Evolutionary conservation across 2,113 vertebrate species (phyloP).

Genomic region (Leuciscus idus): DNA sequence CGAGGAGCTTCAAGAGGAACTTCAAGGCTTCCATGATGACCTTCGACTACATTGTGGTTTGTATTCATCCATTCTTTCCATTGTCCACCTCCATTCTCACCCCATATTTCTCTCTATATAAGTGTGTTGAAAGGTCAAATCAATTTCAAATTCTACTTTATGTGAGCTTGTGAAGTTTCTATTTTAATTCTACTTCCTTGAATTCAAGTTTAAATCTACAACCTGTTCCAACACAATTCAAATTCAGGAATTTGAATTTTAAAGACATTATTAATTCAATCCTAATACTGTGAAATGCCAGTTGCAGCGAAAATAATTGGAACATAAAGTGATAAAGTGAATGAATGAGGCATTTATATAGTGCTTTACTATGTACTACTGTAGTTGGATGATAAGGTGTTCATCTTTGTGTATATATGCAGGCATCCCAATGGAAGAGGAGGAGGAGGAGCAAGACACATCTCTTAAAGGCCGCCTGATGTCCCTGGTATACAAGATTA

Average conservation of each 20-base stretch:
- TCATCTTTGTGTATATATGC: slow-evolving; percentile 11
- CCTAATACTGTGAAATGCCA: background rate
- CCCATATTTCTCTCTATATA: background rate
- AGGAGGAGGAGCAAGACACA: slow-evolving; percentile 86
- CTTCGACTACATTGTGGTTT: slow-evolving; percentile 92
- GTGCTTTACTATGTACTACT: too few relatives aligned
- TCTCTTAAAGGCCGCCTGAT: slow-evolving; percentile 89
- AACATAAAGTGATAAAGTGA: background rate
- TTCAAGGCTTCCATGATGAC: slow-evolving; percentile 91
- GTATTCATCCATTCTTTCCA: background rate
- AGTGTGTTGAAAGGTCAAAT: background rate
- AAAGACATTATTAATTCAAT: background rate
- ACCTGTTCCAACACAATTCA: background rate
- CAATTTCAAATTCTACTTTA: background rate
- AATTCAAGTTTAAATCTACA: background rate
- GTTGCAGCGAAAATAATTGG: background rate
- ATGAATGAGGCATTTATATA: too few relatives aligned
- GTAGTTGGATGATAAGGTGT: background rate
- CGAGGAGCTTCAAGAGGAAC: slow-evolving; percentile 88
- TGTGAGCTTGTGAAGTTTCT: background rate
- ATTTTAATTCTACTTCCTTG: background rate
- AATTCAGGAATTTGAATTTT: background rate
- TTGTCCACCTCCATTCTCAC: background rate
- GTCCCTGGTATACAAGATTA: slow-evolving; percentile 89
- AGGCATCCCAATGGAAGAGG: slow-evolving; percentile 93